phyloP scores from a whole-genome alignment of 2,888 invertebrate genomes.

The Tinea semifulvella region DNA sequence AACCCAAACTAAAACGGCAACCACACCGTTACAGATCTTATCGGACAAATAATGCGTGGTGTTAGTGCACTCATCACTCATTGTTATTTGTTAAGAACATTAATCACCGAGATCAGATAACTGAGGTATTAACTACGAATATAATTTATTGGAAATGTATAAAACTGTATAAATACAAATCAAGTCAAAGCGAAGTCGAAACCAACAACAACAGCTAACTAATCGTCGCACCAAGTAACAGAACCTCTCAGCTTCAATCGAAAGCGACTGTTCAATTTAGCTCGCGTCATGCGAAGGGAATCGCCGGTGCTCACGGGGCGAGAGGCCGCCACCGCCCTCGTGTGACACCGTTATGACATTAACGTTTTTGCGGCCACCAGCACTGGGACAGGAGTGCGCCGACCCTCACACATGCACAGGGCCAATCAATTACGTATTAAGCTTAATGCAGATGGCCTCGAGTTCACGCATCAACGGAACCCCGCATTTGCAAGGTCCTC shows the following conservation, averaged over 20 bases:
- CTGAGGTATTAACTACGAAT: neutral
- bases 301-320: constrained; percentile 23
- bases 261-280: constrained; percentile 35
- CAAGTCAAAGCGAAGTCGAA: constrained; percentile 1
- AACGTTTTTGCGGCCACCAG: constrained; percentile 57
- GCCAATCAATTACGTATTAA: constrained; percentile 63
- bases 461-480: constrained; percentile 27
- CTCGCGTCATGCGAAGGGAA: constrained; percentile 27
- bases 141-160: neutral
- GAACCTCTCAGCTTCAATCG: constrained; percentile 28
- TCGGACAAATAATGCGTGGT: constrained; percentile 5
- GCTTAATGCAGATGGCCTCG: constrained; percentile 54
- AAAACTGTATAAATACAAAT: neutral
- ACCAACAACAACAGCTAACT: neutral
- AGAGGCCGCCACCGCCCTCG: constrained; percentile 22
- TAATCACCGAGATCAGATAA: constrained; percentile 26
- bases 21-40: constrained; percentile 29
- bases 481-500: constrained; percentile 44
- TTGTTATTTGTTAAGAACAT: constrained; percentile 21
- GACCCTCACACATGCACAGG: constrained; percentile 42
- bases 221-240: neutral
- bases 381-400: constrained; percentile 51
- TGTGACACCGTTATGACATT: constrained; percentile 50
- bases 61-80: constrained; percentile 1
- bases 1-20: constrained; percentile 38